Conservation (phyloP, 2,797 vertebrate species). For the Strix occidentalis region DNA sequence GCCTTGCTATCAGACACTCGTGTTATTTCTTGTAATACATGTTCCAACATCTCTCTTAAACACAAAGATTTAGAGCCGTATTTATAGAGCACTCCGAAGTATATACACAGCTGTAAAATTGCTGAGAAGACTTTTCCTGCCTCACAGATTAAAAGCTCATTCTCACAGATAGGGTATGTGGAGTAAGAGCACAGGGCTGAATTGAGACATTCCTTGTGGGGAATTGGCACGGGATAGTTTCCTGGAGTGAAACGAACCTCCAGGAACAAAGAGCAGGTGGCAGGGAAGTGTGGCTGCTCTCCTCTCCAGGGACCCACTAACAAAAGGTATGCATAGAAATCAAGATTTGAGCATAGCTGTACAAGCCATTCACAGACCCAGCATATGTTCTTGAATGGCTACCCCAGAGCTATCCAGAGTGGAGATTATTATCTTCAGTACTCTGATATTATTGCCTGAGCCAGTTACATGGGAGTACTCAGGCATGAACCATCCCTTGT, state of each 20-base stretch:
- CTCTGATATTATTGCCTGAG: background rate
- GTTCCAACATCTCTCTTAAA: background rate
- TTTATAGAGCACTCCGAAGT: conserved; percentile 24
- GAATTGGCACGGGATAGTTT: background rate
- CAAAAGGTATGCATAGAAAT: background rate
- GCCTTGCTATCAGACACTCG: background rate
- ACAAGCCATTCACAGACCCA: background rate
- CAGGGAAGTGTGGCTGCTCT: conserved; percentile 22
- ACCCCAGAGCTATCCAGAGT: background rate
- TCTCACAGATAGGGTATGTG: background rate
- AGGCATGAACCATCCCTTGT: background rate
- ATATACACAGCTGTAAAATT: conserved; percentile 53
- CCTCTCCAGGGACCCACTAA: conserved; percentile 4
- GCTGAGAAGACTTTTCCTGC: conserved; percentile 47
- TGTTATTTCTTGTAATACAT: background rate
- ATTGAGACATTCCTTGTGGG: background rate
- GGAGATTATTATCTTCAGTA: background rate
- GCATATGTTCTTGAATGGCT: background rate
- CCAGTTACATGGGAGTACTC: background rate
- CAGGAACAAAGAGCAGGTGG: conserved; percentile 38
- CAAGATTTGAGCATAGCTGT: background rate
- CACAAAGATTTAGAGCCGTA: background rate
- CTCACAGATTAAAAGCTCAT: conserved; percentile 35
- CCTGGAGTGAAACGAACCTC: background rate
- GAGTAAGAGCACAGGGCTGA: background rate